Percentiles rank a stretch among this genome's conserved stretches.
Conservation (phyloP, 2,113 vertebrate species). For the Taxidea taxus region DNA sequence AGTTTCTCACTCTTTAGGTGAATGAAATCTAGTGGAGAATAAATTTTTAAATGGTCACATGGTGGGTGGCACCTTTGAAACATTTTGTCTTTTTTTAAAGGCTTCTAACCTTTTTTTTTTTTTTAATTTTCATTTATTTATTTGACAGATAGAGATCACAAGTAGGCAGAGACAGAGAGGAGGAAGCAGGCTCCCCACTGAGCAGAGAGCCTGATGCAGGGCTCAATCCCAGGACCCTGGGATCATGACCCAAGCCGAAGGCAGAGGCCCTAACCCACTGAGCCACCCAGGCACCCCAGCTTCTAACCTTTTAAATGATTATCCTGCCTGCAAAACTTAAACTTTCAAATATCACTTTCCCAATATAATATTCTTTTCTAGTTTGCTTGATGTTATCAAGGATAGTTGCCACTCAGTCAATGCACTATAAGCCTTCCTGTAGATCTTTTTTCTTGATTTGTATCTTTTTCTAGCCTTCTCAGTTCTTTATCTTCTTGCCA, state of each 20-base stretch:
- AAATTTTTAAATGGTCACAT: background rate
- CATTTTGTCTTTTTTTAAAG: background rate
- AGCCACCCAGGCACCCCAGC: no score
- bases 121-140: no score
- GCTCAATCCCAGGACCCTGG: no score
- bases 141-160: no score
- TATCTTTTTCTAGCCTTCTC: background rate
- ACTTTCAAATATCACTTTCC: background rate
- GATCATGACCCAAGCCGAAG: no score
- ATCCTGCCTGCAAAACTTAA: background rate
- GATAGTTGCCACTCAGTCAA: background rate
- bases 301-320: background rate
- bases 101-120: background rate
- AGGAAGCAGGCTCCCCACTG: no score
- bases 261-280: no score
- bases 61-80: background rate
- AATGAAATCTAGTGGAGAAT: constrained; percentile 14
- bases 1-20: constrained; percentile 11
- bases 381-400: constrained; percentile 1
- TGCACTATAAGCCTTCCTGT: background rate
- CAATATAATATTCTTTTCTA: background rate
- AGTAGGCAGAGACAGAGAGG: no score
- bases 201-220: no score
- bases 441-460: background rate
- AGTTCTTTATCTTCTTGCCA: background rate